These are phyloP conservation scores for Periparus ater DNA, from an alignment of 2,797 vertebrate species.

Conservation along the genomic window DNA sequence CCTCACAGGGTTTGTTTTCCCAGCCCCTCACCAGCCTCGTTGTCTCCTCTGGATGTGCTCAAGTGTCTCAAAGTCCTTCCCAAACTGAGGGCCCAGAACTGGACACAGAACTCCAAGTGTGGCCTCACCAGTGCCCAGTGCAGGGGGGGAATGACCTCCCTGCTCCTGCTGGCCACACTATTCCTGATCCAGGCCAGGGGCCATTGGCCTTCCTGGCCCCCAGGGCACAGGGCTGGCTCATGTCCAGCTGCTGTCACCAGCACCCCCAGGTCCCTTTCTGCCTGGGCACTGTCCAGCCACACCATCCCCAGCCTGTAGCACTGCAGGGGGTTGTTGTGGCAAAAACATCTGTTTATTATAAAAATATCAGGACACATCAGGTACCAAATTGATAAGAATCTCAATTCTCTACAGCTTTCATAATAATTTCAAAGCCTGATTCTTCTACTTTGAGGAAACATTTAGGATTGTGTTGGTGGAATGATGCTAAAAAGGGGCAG, in stretches of 20 bases:
- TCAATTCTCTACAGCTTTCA: not conserved
- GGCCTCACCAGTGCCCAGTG: accelerated
- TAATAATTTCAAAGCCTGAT: not conserved
- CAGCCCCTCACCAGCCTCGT: not conserved
- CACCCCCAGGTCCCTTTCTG: accelerated
- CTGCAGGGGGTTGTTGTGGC: not conserved
- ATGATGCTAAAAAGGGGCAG: not conserved
- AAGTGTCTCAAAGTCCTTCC: accelerated
- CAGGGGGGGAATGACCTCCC: not conserved
- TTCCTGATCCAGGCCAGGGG: not conserved
- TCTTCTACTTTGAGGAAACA: not conserved
- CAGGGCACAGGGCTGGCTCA: not conserved
- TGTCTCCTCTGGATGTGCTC: accelerated
- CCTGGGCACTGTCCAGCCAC: not conserved
- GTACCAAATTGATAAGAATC: not conserved
- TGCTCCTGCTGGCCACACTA: not conserved
- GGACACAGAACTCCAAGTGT: not conserved
- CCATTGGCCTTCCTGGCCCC: not conserved
- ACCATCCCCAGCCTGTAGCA: accelerated
- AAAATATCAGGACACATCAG: accelerated
- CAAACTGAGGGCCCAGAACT: not conserved
- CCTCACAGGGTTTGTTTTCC: not conserved
- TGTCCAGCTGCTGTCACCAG: not conserved
- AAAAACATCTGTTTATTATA: too few relatives aligned
- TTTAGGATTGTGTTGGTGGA: not conserved